A percentile compares a stretch with the other conserved stretches of the same genome.
These are phyloP conservation scores for Dipodomys spectabilis DNA, from an alignment of 2,113 vertebrate species.

Conservation along the genomic window DNA sequence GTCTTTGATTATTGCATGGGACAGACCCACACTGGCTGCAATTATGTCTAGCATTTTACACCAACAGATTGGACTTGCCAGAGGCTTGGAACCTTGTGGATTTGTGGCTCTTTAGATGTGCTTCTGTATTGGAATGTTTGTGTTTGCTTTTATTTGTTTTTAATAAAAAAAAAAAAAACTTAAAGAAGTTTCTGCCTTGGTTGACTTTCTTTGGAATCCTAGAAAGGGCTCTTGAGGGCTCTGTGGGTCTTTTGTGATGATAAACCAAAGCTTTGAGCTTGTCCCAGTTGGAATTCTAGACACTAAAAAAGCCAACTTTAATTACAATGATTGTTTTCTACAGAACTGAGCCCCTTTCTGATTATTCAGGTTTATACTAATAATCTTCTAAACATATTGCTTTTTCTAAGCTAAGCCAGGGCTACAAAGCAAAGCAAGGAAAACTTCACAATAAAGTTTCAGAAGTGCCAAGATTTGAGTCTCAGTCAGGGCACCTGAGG, in stretches of 20 bases:
- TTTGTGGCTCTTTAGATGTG: conserved; percentile 82
- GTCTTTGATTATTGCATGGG: conserved; percentile 61
- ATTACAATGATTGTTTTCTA: conserved; percentile 81
- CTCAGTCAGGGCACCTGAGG: conserved; percentile 44
- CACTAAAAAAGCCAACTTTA: conserved; percentile 77
- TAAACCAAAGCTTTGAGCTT: conserved; percentile 78
- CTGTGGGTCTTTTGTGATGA: conserved; percentile 79
- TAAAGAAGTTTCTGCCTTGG: conserved; percentile 73
- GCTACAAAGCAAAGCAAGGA: conserved; percentile 59
- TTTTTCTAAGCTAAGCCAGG: conserved; percentile 36
- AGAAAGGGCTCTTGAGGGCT: conserved; percentile 77
- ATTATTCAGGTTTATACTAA: conserved; percentile 80
- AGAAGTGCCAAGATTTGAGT: conserved; percentile 33
- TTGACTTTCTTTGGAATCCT: conserved; percentile 80
- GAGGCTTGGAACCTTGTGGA: conserved; percentile 79
- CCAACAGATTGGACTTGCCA: conserved; percentile 68
- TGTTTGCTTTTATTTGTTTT: conserved; percentile 83
- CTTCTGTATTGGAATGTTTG: conserved; percentile 82
- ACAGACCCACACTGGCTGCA: conserved; percentile 37
- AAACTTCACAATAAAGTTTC: conserved; percentile 67
- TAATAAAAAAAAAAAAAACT: conserved; percentile 75
- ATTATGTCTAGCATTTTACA: conserved; percentile 71
- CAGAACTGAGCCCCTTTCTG: conserved; percentile 68
- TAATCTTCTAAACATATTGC: conserved; percentile 70
- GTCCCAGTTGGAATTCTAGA: conserved; percentile 78